Base-by-base conservation (phyloP, 2,888 invertebrate species). In the Cheilosia vernalis region DNA sequence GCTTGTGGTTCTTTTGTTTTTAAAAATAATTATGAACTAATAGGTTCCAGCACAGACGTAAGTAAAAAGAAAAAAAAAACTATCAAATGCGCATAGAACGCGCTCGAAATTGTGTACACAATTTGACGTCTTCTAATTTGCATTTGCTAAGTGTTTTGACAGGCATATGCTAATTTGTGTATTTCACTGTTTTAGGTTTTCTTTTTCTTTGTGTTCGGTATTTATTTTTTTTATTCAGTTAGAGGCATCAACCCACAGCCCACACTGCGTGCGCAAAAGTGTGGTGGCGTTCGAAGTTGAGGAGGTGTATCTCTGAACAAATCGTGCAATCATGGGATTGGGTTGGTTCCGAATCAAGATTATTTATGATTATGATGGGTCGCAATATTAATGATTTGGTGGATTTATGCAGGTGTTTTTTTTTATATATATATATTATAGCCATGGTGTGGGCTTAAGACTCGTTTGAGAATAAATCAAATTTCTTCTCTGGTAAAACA, bases 131-230 rank as follows among this genome's bases (percentile, higher is more conserved):
- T 67, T 74, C 47, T 66, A 66, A 85, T 81, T 85, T 85, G 76
- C 85, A 85, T 85, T 64, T 81, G 74, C 49, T 76, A 85, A 80
- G 81, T 85, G 81, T 85, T 85, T 85, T 76, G 81, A 85, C 84
- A 84, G 69, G 69, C 84, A 69, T 76, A 80, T 84, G 84, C 64
- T 84, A 80, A 80, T 70, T 70, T 17, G 49, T 27, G 56, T 70
- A 51, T 63, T 64, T 67, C 61, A 53, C 44, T 61, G 7, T 21
- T 51, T 27, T 37, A 3, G 3, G 6, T 30, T 56, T 58, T 69
- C 47, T 49, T 58, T 49, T 37, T 37, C 19, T 37, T 19, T 47
- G 3, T 9, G 17, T 51, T 66, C 19, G 19, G 42, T 44, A n/a
- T 44, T 53, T 53, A 27, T 37, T 53, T 55, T 53, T 53, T 37